Conservation (phyloP, 35 echinoderm and acorn worm genomes). For the Chiridota heheva region DNA sequence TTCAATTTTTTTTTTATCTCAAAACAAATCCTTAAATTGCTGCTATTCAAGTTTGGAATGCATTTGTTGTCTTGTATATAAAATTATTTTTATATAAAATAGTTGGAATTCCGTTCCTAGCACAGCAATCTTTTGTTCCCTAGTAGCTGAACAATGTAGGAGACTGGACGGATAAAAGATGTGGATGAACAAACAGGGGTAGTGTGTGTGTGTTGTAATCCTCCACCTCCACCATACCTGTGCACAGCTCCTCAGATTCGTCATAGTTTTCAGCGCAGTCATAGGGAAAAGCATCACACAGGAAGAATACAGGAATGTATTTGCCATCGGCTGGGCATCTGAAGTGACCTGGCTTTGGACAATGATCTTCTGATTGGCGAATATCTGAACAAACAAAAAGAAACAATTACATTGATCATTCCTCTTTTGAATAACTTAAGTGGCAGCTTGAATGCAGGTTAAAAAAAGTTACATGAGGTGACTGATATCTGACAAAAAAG, state of each 20-base stretch:
- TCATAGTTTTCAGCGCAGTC: slow-evolving; percentile 47
- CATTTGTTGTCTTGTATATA: too few relatives aligned
- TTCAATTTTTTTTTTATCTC: too few relatives aligned
- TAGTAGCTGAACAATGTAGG: too few relatives aligned
- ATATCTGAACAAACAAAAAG: background rate
- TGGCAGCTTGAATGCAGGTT: background rate
- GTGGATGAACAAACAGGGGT: too few relatives aligned
- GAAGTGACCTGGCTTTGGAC: slow-evolving; percentile 20
- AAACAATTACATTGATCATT: background rate
- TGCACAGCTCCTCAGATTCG: slow-evolving; percentile 33
- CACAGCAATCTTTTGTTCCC: too few relatives aligned
- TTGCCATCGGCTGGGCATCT: slow-evolving; percentile 24
- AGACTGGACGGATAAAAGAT: too few relatives aligned
- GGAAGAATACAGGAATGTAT: slow-evolving; percentile 10
- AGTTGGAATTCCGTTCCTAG: too few relatives aligned
- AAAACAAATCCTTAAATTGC: too few relatives aligned
- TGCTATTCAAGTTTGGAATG: too few relatives aligned
- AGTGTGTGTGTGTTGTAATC: too few relatives aligned
- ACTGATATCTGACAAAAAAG: too few relatives aligned
- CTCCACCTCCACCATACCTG: slow-evolving; percentile 23
- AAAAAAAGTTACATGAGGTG: background rate
- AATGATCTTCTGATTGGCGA: background rate
- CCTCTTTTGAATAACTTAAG: background rate
- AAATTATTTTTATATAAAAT: too few relatives aligned
- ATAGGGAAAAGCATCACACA: slow-evolving; percentile 30